phyloP scores from a whole-genome alignment of 1,140 invertebrate genomes.

The Caenorhabditis brenneri region DNA sequence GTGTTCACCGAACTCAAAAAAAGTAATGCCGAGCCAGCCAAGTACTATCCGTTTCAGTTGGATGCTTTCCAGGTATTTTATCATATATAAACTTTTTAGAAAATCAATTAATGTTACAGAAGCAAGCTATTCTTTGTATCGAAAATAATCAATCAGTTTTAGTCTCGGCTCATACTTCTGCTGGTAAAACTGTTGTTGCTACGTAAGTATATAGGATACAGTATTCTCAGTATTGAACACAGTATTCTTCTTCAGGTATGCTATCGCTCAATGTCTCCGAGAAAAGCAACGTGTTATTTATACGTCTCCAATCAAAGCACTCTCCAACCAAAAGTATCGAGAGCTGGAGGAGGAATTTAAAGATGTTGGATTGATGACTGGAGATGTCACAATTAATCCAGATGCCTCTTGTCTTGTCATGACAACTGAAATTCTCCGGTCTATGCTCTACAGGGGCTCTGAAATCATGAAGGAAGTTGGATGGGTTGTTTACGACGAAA shows the following conservation, averaged over 20 bases:
- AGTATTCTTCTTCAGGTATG: conserved; percentile 74
- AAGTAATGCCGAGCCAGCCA: conserved; percentile 78
- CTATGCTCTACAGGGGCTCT: conserved; percentile 97
- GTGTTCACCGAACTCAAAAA: conserved; percentile 53
- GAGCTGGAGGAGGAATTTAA: conserved; percentile 97
- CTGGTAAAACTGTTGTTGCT: conserved; percentile 98
- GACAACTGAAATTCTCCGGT: conserved; percentile 99
- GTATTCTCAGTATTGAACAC: not conserved
- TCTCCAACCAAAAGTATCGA: conserved; percentile 99
- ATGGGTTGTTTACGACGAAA: conserved; percentile 99
- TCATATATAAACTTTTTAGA: not conserved
- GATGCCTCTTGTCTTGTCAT: conserved; percentile 96
- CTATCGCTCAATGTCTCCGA: conserved; percentile 78
- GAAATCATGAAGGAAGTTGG: conserved; percentile 96
- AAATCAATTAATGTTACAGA: conserved; percentile 79
- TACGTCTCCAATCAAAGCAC: conserved; percentile 97
- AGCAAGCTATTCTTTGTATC: conserved; percentile 93
- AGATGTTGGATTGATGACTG: conserved; percentile 94
- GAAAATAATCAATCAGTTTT: conserved; percentile 96
- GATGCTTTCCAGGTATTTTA: conserved; percentile 86
- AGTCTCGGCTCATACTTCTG: conserved; percentile 98
- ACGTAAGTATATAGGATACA: conserved; percentile 79
- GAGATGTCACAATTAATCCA: conserved; percentile 98
- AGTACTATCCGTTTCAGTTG: conserved; percentile 90
- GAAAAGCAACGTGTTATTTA: conserved; percentile 92